Conservation (phyloP, 2,888 invertebrate genomes). For the Limnephilus rhombicus region DNA sequence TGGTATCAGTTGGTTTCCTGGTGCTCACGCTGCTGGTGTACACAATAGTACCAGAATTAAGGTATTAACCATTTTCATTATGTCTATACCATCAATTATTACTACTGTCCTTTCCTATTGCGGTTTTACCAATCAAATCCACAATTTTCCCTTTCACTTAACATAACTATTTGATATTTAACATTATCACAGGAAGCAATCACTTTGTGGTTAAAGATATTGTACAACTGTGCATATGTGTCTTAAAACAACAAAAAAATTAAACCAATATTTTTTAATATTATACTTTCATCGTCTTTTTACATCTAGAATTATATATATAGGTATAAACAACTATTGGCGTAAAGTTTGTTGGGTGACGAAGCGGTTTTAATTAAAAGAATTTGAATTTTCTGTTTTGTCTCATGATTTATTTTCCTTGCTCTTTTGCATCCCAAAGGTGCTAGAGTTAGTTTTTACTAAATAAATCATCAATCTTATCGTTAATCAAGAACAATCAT, state of each 20-base stretch:
- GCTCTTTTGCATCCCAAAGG: not conserved
- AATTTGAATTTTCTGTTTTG: no score
- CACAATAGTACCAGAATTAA: conserved; percentile 78
- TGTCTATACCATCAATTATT: conserved; percentile 66
- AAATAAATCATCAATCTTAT: not conserved
- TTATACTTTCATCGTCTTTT: not conserved
- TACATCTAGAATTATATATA: no score
- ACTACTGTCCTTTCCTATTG: not conserved
- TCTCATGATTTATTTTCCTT: not conserved
- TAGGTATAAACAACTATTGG: not conserved
- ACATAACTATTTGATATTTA: not conserved
- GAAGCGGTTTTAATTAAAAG: no score
- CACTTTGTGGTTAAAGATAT: not conserved
- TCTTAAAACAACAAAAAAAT: not conserved
- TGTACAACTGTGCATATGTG: not conserved
- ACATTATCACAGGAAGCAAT: not conserved
- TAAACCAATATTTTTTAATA: not conserved
- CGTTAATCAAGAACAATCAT: not conserved
- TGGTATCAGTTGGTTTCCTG: conserved; percentile 80
- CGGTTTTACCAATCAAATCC: not conserved
- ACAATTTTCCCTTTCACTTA: not conserved
- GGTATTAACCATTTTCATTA: conserved; percentile 70
- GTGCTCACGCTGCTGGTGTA: conserved; percentile 80
- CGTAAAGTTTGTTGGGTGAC: not conserved
- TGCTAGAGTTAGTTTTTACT: not conserved